Evolutionary conservation across 2,113 vertebrate genomes (phyloP).

Genomic region (Diadophis punctatus): DNA sequence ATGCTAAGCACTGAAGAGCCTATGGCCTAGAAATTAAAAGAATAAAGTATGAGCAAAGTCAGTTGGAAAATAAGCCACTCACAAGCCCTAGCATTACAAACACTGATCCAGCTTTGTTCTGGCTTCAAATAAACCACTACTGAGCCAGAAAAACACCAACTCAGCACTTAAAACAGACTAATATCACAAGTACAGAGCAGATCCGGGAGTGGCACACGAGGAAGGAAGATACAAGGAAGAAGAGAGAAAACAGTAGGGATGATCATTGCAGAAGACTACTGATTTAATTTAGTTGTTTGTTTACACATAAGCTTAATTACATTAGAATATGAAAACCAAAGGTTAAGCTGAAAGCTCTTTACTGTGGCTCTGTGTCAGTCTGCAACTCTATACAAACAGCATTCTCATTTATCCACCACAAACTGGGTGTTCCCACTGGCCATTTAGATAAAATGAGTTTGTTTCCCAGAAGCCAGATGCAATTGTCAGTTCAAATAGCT

Average conservation of each 20-base stretch:
- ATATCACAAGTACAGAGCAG: not conserved
- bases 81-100: not conserved
- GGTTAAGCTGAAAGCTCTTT: not conserved
- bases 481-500: constrained; percentile 36
- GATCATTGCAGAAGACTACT: not conserved
- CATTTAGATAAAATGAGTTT: constrained; percentile 26
- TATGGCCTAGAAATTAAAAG: not conserved
- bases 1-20: not conserved
- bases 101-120: not conserved
- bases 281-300: not conserved
- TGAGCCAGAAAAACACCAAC: not conserved
- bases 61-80: not conserved
- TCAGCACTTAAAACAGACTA: not conserved
- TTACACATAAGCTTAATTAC: not conserved
- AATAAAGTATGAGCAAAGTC: not conserved
- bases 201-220: not conserved
- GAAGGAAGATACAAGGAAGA: not conserved
- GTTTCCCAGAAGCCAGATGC: constrained; percentile 22
- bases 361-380: not conserved
- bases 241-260: not conserved
- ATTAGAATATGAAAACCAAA: not conserved
- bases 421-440: constrained; percentile 1
- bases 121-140: not conserved
- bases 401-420: not conserved
- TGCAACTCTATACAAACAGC: not conserved